These are phyloP conservation scores for Netelia melanura DNA, from an alignment of 2,888 invertebrate genomes.

Conservation along the genomic window DNA sequence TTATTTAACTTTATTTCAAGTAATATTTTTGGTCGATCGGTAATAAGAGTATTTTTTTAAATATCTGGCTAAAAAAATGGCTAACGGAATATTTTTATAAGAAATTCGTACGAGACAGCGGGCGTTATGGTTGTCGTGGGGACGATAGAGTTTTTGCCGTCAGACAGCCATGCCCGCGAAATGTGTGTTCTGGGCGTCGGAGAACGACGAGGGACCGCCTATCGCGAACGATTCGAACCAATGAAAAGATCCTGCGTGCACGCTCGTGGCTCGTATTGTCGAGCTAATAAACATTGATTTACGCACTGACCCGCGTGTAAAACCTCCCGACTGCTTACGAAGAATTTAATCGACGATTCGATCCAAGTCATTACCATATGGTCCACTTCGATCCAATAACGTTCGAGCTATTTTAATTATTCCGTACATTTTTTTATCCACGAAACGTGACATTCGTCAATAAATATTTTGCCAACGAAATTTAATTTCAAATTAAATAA, in stretches of 20 bases:
- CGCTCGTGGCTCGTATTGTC: conserved; percentile 44
- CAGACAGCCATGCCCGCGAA: conserved; percentile 79
- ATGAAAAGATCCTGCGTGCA: conserved; percentile 69
- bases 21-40: conserved; percentile 8
- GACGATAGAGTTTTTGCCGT: conserved; percentile 64
- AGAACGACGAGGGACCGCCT: conserved; percentile 79
- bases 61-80: conserved; percentile 32
- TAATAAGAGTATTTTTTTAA: conserved; percentile 5
- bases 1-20: background rate
- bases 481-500: background rate
- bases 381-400: background rate
- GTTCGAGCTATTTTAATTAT: background rate
- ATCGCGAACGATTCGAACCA: conserved; percentile 75
- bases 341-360: background rate
- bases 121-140: conserved; percentile 36
- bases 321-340: background rate
- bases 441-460: background rate
- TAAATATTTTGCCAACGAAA: background rate
- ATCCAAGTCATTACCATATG: background rate
- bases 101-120: conserved; percentile 21
- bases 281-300: conserved; percentile 66
- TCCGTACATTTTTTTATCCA: background rate
- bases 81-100: conserved; percentile 43
- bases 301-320: conserved; percentile 15
- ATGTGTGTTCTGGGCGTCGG: conserved; percentile 79